phyloP scores from a whole-genome alignment of 2,113 vertebrate genomes.

The Propithecus coquereli region DNA sequence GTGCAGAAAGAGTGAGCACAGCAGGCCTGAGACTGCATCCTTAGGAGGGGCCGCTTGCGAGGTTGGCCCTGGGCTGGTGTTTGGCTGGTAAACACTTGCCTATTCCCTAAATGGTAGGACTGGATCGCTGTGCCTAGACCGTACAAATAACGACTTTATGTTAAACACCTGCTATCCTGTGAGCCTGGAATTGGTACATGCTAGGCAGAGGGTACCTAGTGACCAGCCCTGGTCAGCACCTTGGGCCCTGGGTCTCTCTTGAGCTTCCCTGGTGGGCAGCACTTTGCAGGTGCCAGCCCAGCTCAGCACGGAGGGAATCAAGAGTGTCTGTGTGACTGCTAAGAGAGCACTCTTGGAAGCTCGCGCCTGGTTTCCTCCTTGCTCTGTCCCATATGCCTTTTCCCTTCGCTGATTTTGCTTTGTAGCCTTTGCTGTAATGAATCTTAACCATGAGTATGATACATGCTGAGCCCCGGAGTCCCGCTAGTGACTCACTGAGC shows the following conservation, averaged over 20 bases:
- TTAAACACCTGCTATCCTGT: not conserved
- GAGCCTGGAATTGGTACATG: not conserved
- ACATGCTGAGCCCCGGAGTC: not conserved
- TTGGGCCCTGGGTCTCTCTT: not conserved
- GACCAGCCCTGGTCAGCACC: not conserved
- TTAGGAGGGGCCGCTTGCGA: not conserved
- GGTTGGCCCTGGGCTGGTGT: not conserved
- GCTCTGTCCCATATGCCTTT: fast-evolving
- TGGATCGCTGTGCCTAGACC: not conserved
- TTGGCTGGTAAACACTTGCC: not conserved
- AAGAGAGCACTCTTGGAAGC: not conserved
- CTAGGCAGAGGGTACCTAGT: not conserved
- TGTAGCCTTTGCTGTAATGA: not conserved
- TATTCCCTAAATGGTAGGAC: not conserved
- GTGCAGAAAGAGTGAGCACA: not conserved
- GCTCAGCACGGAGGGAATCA: not conserved
- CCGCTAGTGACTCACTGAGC: not conserved
- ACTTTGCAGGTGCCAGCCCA: no score
- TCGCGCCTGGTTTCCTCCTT: not conserved
- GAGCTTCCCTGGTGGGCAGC: not conserved
- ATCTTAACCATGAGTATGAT: not conserved
- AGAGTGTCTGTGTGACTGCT: fast-evolving
- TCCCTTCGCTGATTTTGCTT: not conserved
- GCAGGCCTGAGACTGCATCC: not conserved
- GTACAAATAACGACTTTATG: not conserved